Percentiles rank a stretch among this genome's conserved stretches.
phyloP scores from a whole-genome alignment of 2,888 invertebrate species.

The Sturmia bella region DNA sequence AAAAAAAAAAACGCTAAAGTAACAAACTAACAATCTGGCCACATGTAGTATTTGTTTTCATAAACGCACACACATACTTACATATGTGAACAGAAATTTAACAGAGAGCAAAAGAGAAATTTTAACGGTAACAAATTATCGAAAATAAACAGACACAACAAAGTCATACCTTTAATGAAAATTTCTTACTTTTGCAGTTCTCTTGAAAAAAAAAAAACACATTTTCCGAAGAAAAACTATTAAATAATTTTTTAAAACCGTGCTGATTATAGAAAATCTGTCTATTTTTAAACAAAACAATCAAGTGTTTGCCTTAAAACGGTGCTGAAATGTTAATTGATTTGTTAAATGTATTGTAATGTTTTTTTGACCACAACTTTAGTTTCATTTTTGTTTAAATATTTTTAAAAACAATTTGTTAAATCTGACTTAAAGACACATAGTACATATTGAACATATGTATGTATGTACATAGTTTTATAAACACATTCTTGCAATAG shows the following conservation, averaged over 20 bases:
- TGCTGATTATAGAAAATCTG: constrained; percentile 20
- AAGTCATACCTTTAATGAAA: too few species aligned
- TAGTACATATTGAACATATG: not conserved
- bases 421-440: constrained; percentile 11
- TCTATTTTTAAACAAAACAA: constrained; percentile 42
- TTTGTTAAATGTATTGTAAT: constrained; percentile 68
- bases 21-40: constrained; percentile 63
- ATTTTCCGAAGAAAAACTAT: not conserved
- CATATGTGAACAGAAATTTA: not conserved
- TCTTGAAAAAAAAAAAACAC: not conserved
- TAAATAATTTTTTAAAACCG: constrained; percentile 1
- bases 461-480: constrained; percentile 3
- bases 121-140: constrained; percentile 7
- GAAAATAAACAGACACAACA: not conserved
- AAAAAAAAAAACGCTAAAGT: constrained; percentile 7
- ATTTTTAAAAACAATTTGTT: constrained; percentile 50
- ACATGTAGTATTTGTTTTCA: constrained; percentile 51
- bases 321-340: constrained; percentile 82
- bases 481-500: constrained; percentile 49
- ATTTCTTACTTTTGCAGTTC: constrained; percentile 8
- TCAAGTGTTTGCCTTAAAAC: constrained; percentile 79
- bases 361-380: constrained; percentile 52
- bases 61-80: not conserved
- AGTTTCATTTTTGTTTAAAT: constrained; percentile 62
- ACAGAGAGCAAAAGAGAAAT: constrained; percentile 6